Base-by-base conservation (phyloP, 2,888 invertebrate species). In the Plebejus anna region DNA sequence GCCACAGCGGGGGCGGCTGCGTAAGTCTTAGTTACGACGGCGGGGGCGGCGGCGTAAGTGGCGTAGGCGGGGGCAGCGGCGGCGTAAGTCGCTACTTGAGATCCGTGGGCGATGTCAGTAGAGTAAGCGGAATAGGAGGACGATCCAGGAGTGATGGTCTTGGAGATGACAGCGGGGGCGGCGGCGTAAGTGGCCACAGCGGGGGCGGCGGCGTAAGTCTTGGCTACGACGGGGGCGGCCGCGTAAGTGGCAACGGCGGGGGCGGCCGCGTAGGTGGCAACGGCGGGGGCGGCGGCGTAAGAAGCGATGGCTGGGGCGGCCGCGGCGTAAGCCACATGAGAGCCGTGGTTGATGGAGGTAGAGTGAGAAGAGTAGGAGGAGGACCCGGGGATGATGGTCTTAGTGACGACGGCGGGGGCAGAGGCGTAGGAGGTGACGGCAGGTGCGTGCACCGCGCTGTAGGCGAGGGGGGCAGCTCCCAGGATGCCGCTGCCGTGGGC, bases 401-500 rank as follows among this genome's bases (percentile, higher is more conserved):
- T 87, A 78, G 89, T 86, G 75, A 90, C 84, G 57, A 92, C 86
- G 70, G 85, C 82, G 13, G 78, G 75, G 36, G 80, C 77, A 22
- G 71, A 73, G 70, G 78, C 76, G 71, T 71, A 71, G 4, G 94
- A 94, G 82, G 96, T 89, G 80, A 95, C 88, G 87, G 96, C 90
- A 83, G 95, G 87, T 92, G 92, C 87, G 82, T 90, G 28, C 6
- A 81, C 80, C 77, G 83, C 59, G 76, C 76, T 76, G 75, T 61
- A 61, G 3, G 61, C 61, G 47, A 72, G 11, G 13, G 7, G 72
- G 6, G 11, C 22, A 51, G 22, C 38, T 87, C 75, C 90, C 84
- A 59, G 92, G 86, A 72, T 85, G 81, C 94, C 87, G 80, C 96
- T 94, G 81, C 95, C 95, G 84, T 89, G 94, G 86, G 93, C 95